Conservation (phyloP, 2,797 vertebrate species). For the Dipus sagitta region DNA sequence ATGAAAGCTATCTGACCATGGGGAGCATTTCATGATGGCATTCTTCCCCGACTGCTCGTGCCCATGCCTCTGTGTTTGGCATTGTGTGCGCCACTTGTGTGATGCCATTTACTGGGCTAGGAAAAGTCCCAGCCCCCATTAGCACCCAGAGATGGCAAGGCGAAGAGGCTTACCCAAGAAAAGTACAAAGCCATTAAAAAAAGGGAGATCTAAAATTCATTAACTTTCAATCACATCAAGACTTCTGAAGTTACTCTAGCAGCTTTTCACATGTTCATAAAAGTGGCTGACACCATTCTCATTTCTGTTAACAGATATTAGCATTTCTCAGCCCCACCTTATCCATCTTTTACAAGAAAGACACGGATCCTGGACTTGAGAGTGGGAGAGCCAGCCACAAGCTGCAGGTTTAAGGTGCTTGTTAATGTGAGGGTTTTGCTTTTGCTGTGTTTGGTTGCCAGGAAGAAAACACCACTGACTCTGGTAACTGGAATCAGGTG, state of each 20-base stretch:
- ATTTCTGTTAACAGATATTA: slow-evolving; percentile 52
- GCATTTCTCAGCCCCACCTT: slow-evolving; percentile 18
- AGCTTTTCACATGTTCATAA: slow-evolving; percentile 31
- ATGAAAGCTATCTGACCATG: neutral
- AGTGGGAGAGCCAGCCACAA: neutral
- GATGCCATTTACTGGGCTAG: slow-evolving; percentile 64
- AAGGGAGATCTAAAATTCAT: slow-evolving; percentile 45
- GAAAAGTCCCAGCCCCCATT: slow-evolving; percentile 46
- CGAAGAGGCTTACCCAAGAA: slow-evolving; percentile 41
- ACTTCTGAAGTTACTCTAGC: slow-evolving; percentile 49
- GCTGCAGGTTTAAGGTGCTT: slow-evolving; percentile 54
- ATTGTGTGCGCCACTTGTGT: neutral
- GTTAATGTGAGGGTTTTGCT: neutral
- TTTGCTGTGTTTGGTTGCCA: neutral
- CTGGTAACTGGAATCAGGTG: slow-evolving; percentile 57
- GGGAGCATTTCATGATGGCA: neutral
- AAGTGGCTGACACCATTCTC: neutral
- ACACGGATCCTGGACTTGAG: slow-evolving; percentile 20
- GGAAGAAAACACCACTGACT: neutral
- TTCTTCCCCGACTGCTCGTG: neutral
- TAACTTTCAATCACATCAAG: slow-evolving; percentile 36
- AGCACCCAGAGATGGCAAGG: slow-evolving; percentile 37
- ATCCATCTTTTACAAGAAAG: slow-evolving; percentile 18
- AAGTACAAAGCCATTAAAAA: slow-evolving; percentile 37
- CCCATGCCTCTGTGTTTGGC: neutral